A percentile compares a stretch with the other conserved stretches of the same genome.
phyloP scores from a whole-genome alignment of 2,888 invertebrate species.

The Hypomecis atomaria region DNA sequence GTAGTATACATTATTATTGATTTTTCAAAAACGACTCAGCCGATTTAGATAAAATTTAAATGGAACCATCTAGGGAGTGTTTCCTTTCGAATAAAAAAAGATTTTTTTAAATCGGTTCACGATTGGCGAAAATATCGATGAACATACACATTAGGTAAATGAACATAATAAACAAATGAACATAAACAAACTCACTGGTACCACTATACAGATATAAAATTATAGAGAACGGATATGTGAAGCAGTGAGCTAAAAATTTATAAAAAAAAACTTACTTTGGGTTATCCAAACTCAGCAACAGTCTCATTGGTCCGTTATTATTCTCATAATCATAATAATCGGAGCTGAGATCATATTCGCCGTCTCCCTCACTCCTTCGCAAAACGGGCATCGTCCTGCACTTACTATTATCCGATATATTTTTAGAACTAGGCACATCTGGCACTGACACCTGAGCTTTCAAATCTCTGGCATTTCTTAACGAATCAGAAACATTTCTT shows the following conservation, averaged over 20 bases:
- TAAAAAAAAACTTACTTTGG: constrained; percentile 54
- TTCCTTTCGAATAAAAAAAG: too few relatives aligned
- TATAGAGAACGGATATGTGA: too few relatives aligned
- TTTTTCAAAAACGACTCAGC: too few relatives aligned
- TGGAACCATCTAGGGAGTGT: too few relatives aligned
- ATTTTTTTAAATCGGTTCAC: too few relatives aligned
- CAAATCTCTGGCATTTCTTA: constrained; percentile 5
- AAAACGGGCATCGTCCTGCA: constrained; percentile 62
- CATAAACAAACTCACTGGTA: too few relatives aligned
- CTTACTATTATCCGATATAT: constrained; percentile 46
- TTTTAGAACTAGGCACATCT: constrained; percentile 13
- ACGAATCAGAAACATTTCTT: neutral
- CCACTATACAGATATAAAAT: too few relatives aligned
- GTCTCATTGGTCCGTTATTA: constrained; percentile 60
- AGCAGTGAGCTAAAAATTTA: neutral
- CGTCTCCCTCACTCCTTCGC: constrained; percentile 47
- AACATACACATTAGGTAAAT: too few relatives aligned
- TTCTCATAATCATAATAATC: constrained; percentile 68
- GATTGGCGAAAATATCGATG: too few relatives aligned
- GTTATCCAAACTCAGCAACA: constrained; percentile 55
- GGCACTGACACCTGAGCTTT: constrained; percentile 20
- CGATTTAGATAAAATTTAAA: too few relatives aligned
- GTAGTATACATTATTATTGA: too few relatives aligned
- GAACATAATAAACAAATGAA: too few relatives aligned
- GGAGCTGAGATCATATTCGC: constrained; percentile 22